Base-by-base conservation (phyloP, 1,140 invertebrate species). In the Sinella curviseta region DNA sequence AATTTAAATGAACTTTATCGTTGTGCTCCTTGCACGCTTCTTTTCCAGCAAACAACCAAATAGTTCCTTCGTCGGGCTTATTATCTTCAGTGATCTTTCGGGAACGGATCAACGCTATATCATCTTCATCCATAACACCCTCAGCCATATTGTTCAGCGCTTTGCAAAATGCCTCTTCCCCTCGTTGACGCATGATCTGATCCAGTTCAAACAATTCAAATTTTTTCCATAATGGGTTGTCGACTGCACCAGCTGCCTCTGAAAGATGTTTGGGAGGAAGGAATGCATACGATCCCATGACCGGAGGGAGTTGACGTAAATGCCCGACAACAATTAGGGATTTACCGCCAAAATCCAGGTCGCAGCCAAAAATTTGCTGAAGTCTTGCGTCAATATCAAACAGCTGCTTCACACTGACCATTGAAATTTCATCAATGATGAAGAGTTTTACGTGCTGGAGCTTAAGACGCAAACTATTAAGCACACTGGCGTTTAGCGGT, bases 371-470 rank as follows among this genome's bases (percentile, higher is more conserved):
- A 28, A 74, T 74, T 24, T 74, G 70, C 70, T 31, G 24, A 24
- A 34, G 70, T 4, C 34, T 12, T 3, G 8, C 3, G 17, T 74
- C 70, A 33, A 74, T 33, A 4, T 36, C 8, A 74, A 14, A 74
- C 8, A 86, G 80, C 31, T 84, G 81, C 65, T 48, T 83, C 31
- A 78, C 54, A 26, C 85, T 84, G n/a, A 86, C 83, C 85, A 86
- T 85, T 28, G 84, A 85, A 55, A 87, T 84, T 85, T 87, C 86
- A 83, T 87, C 86, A 77, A 87, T 86, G 39, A 87, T 86, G 26
- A 87, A 70, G 34, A 86, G 36, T 84, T 85, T 85, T 24, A 84
- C 39, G 73, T 85, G 24, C 55, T 70, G 67, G 16, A 86, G 82
- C 67, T 82, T 81, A 31, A 34, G 60, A 77, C 79, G 28, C 14